These are phyloP conservation scores for Urocynchramus pylzowi DNA, from an alignment of 2,113 vertebrate species.

Conservation along the genomic window DNA sequence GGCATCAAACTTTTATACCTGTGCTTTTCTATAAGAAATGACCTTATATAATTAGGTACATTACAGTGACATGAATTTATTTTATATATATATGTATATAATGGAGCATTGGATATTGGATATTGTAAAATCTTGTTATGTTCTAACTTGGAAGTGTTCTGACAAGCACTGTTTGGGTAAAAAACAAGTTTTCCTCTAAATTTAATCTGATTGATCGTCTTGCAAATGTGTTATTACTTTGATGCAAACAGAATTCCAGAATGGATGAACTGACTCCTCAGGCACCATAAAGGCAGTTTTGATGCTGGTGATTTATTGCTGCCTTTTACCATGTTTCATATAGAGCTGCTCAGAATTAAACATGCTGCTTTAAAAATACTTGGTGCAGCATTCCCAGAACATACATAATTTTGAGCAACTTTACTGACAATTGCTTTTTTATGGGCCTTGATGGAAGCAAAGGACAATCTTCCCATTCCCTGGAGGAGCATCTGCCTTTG, in stretches of 20 bases:
- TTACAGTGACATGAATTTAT: conserved; percentile 38
- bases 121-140: conserved; percentile 21
- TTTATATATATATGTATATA: background rate
- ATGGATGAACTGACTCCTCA: background rate
- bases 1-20: conserved; percentile 54
- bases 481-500: background rate
- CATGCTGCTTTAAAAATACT: background rate
- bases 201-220: conserved; percentile 13
- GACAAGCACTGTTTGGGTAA: background rate
- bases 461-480: background rate
- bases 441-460: background rate
- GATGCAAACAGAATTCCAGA: background rate
- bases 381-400: background rate
- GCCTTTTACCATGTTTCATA: background rate
- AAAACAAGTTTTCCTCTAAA: conserved; percentile 3
- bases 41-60: conserved; percentile 26
- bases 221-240: background rate
- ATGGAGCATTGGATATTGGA: background rate
- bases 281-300: background rate
- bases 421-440: conserved; percentile 14
- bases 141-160: conserved; percentile 2
- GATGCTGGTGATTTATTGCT: background rate
- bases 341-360: background rate
- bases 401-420: conserved; percentile 6
- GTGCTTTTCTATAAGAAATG: conserved; percentile 66